Base-by-base conservation (phyloP, 2,888 invertebrate species). In the Eulithis testata region DNA sequence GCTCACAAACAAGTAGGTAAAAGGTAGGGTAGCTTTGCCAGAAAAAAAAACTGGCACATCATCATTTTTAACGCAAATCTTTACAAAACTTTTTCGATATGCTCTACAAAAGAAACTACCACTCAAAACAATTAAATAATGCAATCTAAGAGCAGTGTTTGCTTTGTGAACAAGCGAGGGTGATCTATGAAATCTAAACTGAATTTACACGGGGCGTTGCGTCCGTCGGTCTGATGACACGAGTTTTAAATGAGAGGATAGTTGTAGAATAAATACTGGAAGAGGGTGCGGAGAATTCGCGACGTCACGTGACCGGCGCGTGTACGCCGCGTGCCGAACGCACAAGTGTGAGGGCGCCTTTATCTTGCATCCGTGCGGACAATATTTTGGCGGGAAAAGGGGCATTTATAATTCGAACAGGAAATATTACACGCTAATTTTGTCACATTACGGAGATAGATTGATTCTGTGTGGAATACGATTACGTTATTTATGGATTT, bases 341-440 rank as follows among this genome's bases (percentile, higher is more conserved):
- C 78, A 75, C 75, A 73, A 77, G 75, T 73, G 72, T 72, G 72
- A 51, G 69, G 70, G 64, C 67, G 63, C 69, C 70, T 74, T 72
- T 70, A 65, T 73, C 60, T 63, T 47, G 51, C 60, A 52, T 54
- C 67, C 69, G 63, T 37, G 60, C 70, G 72, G 72, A 80, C 82
- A 83, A 83, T 84, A 79, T 83, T 86, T 83, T 82, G 80, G 80
- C 81, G 81, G 76, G 78, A 82, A 86, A 86, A 81, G 75, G 86
- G 84, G 81, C 83, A 85, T 90, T 85, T 89, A 88, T 91, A 91
- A 91, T 90, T 88, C 85, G 79, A 84, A 86, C 85, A 87, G 90
- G 91, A 88, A 91, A 89, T 86, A 92, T 92, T 91, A 92, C 90
- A 93, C 91, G 91, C 92, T 91, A 93, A 93, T 93, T 92, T 92